A percentile compares a stretch with the other conserved stretches of the same genome.
phyloP scores from a whole-genome alignment of 2,888 invertebrate genomes.

The Heliconius hortense region DNA sequence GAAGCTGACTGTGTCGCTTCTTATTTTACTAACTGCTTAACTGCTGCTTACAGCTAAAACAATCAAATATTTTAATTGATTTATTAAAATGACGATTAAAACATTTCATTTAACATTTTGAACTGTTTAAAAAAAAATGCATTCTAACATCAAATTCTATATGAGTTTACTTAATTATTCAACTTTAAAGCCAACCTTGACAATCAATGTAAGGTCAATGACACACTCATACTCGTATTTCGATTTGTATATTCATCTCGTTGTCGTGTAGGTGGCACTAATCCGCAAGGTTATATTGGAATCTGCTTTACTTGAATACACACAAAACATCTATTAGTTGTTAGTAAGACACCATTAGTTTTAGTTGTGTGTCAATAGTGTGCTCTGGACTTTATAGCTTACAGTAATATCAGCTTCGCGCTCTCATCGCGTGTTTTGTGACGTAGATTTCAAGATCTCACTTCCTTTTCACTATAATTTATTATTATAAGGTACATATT shows the following conservation, averaged over 20 bases:
- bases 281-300: conserved; percentile 63
- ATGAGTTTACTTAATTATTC: conserved; percentile 22
- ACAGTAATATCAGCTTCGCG: neutral
- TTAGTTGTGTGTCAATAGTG: conserved; percentile 38
- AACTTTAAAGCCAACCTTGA: conserved; percentile 53
- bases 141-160: neutral
- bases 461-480: neutral
- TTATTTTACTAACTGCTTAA: no score
- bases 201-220: conserved; percentile 58
- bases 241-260: conserved; percentile 42
- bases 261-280: conserved; percentile 69
- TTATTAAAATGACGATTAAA: neutral
- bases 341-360: conserved; percentile 39
- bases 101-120: neutral
- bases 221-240: conserved; percentile 56
- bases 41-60: neutral
- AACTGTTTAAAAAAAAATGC: neutral
- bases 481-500: neutral
- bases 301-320: conserved; percentile 50
- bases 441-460: conserved; percentile 3
- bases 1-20: no score
- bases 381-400: neutral
- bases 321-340: conserved; percentile 43
- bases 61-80: neutral
- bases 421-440: neutral